Conservation (phyloP, 2,113 vertebrate genomes). For the Pyxicephalus adspersus region DNA sequence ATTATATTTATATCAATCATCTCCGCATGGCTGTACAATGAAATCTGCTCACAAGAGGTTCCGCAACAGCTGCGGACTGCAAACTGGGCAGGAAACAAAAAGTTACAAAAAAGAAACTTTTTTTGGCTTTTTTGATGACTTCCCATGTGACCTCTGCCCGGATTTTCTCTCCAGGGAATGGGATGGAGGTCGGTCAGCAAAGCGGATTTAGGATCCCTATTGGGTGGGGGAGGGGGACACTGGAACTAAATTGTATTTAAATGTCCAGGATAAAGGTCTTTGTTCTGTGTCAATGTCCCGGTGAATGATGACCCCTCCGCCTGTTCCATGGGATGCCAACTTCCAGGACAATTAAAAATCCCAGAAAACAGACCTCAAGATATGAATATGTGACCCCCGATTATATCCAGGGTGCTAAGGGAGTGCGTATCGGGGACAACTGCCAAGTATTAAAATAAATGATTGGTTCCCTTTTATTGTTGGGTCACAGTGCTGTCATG, state of each 20-base stretch:
- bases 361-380: no score
- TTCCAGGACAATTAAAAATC: background rate
- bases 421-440: no score
- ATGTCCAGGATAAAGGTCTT: constrained; percentile 19
- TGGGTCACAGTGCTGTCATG: no score
- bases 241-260: constrained; percentile 27
- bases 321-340: background rate
- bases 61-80: background rate
- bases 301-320: background rate
- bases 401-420: no score
- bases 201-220: background rate
- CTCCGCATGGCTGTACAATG: no score
- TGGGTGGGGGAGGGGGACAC: background rate
- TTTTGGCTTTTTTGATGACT: no score
- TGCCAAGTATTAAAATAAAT: no score
- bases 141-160: background rate
- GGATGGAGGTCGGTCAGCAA: background rate
- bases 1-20: no score
- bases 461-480: no score
- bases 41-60: background rate
- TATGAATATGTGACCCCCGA: no score
- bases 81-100: no score
- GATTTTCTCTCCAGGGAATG: background rate
- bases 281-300: constrained; percentile 32
- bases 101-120: no score